Base-by-base conservation (phyloP, 2,888 invertebrate species). In the Siphlonurus alternatus region DNA sequence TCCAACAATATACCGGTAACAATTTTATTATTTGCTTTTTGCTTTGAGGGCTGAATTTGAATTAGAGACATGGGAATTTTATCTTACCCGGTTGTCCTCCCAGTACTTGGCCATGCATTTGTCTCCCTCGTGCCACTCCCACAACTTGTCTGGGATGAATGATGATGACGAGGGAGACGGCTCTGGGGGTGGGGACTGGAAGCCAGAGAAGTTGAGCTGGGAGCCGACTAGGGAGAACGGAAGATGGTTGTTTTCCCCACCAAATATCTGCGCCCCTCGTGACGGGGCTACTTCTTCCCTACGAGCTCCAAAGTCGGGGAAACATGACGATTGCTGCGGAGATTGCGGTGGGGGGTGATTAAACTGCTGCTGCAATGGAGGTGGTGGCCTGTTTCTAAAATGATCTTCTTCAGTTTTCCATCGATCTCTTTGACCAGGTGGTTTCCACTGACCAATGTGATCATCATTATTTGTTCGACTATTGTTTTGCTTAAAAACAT, bases 101-200 rank as follows among this genome's bases (percentile, higher is more conserved):
- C 93, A 93, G 76, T 94, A 94, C 72, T 91, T 89, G 5, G 93
- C 93, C 76, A 92, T 80, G 72, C 92, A 92, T 66, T 86, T 82
- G 73, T 93, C 92, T 15, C 91, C 92, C 62, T 84, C 77, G 72
- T 85, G 86, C 89, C 89, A 91, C 68, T 79, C 79, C 74, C 77
- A 76, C 54, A 67, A 64, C 54, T 69, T 63, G 56, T 22, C 19
- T 5, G 56, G 56, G n/a, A 20, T 22, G 56, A n/a, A 56, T 20
- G 20, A 3, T 5, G 56, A n/a, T 3, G 56, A 56, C 7, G 56
- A n/a, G 20, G 56, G 20, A 10, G 56, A 22, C 7, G 22, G 19
- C 19, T 56, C 56, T 7, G n/a, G n/a, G 19, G n/a, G 56, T 7
- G 56, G 56, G 7, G 25, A 20, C 10, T 61, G 61, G 25, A 24